Evolutionary conservation across 2,797 vertebrate genomes (phyloP).

Genomic region (Phoebastria nigripes): DNA sequence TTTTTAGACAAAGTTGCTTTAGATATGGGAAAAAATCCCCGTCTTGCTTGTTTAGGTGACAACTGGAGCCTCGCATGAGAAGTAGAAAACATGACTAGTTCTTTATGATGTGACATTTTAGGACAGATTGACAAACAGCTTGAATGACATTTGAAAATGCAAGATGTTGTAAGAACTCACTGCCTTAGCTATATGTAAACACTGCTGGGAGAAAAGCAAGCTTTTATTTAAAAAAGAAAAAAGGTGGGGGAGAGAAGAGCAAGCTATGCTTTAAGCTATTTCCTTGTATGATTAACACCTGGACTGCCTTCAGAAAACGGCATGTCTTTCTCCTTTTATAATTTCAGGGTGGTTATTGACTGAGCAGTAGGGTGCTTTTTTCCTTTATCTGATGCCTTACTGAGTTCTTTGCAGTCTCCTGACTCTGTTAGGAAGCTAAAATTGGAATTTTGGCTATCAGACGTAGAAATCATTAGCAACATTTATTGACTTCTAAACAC

Average conservation of each 20-base stretch:
- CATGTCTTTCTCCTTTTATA: neutral
- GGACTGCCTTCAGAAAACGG: neutral
- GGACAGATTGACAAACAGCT: neutral
- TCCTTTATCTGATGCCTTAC: conserved; percentile 5
- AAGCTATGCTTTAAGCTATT: neutral
- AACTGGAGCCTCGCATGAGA: neutral
- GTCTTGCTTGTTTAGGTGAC: neutral
- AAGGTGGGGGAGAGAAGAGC: neutral
- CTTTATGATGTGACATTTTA: neutral
- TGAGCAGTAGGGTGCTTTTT: neutral
- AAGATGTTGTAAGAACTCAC: neutral
- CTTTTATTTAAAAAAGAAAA: neutral
- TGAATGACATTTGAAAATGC: neutral
- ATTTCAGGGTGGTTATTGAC: neutral
- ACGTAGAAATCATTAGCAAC: conserved; percentile 33
- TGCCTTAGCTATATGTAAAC: neutral
- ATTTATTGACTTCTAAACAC: conserved; percentile 47
- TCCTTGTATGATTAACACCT: neutral
- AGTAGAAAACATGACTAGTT: neutral
- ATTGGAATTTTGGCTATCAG: conserved; percentile 40
- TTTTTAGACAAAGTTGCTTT: neutral
- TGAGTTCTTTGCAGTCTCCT: neutral
- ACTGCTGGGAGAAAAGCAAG: neutral
- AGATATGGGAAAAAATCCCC: neutral
- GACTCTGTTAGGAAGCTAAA: neutral